Base-by-base conservation (phyloP, 2,888 invertebrate genomes). In the Heliconius aoede region DNA sequence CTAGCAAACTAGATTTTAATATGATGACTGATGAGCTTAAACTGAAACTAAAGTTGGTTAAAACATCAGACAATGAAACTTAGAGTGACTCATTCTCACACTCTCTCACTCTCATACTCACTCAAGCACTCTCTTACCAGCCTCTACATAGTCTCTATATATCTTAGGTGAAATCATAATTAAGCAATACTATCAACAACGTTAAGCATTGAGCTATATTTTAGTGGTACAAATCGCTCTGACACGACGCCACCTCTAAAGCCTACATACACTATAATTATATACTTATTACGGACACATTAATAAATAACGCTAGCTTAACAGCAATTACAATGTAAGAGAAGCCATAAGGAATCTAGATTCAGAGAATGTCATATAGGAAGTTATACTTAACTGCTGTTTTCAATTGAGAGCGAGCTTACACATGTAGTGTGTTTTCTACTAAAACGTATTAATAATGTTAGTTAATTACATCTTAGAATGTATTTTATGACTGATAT, bases 241-340 rank as follows among this genome's bases (percentile, higher is more conserved):
- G 36, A 78, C 55, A 36, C 40, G 30, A 67, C 74, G 74, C 72
- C 78, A 76, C 78, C 78, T 51, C 36, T 67, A 18, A 74, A 76
- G 74, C 74, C 62, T 58, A 75, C 72, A 62, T 30, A 76, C 73
- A 32, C 28, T 65, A 61, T 74, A 78, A 78, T 78, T 76, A 72
- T 67, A 61, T 72, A 74, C 67, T 71, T 74, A 65, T 62, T 64
- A 62, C 15, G 71, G 24, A 55, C 69, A 40, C 36, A 71, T 74
- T 36, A 75, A 75, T 75, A 73, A 76, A 73, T 76, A 76, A 65
- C 76, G 76, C 24, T 64, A 61, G 55, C 40, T 61, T 55, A 51
- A 62, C 62, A 62, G 55, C 61, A 71, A 36, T 64, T 75, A 71
- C 71, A 64, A 62, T 71, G 71, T 71, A 75, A 64, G 28, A 51